A percentile compares a stretch with the other conserved stretches of the same genome.
These are phyloP conservation scores for Pitta sordida DNA, from an alignment of 2,113 vertebrate species.

Conservation along the genomic window DNA sequence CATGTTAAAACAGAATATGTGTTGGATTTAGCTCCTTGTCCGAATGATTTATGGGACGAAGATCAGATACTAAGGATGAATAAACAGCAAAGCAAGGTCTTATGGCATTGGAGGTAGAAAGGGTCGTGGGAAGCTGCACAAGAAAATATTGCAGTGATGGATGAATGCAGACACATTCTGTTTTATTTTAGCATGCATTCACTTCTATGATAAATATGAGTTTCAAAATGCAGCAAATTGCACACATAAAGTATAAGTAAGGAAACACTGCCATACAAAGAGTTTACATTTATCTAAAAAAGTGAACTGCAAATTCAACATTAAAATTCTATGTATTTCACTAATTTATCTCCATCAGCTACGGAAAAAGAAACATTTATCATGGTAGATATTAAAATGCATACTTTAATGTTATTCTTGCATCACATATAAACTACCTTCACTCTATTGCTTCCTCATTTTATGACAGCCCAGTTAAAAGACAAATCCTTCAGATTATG, in stretches of 20 bases:
- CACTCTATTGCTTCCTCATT: background rate
- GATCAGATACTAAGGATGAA: background rate
- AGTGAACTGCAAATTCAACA: background rate
- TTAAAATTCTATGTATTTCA: background rate
- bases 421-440: background rate
- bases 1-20: background rate
- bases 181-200: background rate
- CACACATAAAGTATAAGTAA: constrained; percentile 8
- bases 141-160: background rate
- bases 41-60: background rate
- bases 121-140: background rate
- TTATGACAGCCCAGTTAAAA: background rate
- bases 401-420: background rate
- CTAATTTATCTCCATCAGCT: background rate
- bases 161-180: background rate
- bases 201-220: background rate
- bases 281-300: background rate
- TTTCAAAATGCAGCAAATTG: constrained; percentile 24
- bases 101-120: background rate
- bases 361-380: background rate
- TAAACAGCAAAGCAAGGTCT: background rate
- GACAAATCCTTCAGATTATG: background rate
- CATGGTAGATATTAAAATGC: background rate
- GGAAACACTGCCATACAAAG: background rate
- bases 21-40: background rate